Evolutionary conservation across 2,888 invertebrate genomes (phyloP), one percentile per base, ranked within the genome.

Genomic region (Portevinia maculata): DNA sequence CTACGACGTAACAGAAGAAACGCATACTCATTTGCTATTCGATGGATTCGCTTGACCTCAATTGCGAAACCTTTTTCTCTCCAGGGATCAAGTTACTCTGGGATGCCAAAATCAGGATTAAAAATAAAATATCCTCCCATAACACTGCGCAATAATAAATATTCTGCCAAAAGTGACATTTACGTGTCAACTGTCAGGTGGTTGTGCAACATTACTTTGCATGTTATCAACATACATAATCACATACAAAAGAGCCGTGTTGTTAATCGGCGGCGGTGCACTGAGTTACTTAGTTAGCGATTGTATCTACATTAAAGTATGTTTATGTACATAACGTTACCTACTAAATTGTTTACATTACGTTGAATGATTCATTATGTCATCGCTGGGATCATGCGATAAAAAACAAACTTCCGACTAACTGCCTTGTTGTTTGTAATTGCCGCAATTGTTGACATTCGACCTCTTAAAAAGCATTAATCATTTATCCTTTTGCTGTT

Each of bases 401-500:
- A 32, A 64, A 24, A 32, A 64, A n/a, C n/a, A 46, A 62, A 78
- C 41, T 79, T 78, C 78, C 64, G 78, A 64, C 78, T 46, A 37
- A 59, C 50, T 41, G 48, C 59, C 57, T 78, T 64, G 64, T 67
- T 67, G 55, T 74, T 73, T 79, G 73, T 74, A 57, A 79, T 73
- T 69, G 74, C 79, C 74, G 19, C 74, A 79, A 74, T 79, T 79
- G 74, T 74, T 79, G 74, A 74, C 62, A 67, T 60, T 79, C 62
- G 74, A 79, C 74, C 79, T 50, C 41, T 57, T 30, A 24, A 19
- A 62, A 69, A 28, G 34, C 55, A 79, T 74, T 69, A 62, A 79
- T 79, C 67, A 79, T 79, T 71, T 65, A 71, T 78, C 44, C 78
- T 78, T 78, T 52, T 34, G 50, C 28, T 78, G 55, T 65, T 48